Percentiles rank a stretch among this genome's conserved stretches.
Conservation (phyloP, 2,113 vertebrate species). For the Lagopus leucura region DNA sequence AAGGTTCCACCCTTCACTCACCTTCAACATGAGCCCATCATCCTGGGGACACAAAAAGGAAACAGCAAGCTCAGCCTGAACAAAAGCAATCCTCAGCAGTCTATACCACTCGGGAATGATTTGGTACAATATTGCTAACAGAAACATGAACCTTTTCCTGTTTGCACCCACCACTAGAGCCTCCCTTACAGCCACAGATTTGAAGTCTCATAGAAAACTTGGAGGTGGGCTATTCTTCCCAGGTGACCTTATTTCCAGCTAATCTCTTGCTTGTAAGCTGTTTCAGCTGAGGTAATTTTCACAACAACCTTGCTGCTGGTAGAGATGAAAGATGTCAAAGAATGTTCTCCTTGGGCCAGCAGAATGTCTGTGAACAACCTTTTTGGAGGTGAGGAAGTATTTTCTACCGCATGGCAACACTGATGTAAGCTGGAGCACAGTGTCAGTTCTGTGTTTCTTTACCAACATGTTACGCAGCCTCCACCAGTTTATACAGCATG, state of each 20-base stretch:
- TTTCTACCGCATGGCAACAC: background rate
- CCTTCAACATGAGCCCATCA: background rate
- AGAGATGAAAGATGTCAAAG: slow-evolving; percentile 10
- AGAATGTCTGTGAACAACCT: background rate
- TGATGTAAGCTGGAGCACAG: background rate
- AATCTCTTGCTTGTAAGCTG: slow-evolving; percentile 5
- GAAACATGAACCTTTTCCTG: slow-evolving; percentile 24
- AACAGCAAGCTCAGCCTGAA: slow-evolving; percentile 5
- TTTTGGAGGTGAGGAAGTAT: background rate
- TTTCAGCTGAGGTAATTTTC: slow-evolving; percentile 26
- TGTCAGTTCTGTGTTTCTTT: background rate
- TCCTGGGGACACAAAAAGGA: background rate
- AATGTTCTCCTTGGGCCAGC: slow-evolving; percentile 27
- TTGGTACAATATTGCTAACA: background rate
- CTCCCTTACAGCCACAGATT: background rate
- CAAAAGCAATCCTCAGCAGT: background rate
- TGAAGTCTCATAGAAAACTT: background rate
- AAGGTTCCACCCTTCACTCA: slow-evolving; percentile 14
- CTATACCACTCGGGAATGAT: background rate
- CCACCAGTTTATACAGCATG: background rate
- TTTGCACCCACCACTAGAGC: background rate
- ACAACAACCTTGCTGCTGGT: background rate
- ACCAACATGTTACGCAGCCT: background rate
- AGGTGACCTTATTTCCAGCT: slow-evolving; percentile 11
- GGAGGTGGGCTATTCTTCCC: background rate